Evolutionary conservation across 2,888 invertebrate species (phyloP).

Genomic region (Brenthis hecate): DNA sequence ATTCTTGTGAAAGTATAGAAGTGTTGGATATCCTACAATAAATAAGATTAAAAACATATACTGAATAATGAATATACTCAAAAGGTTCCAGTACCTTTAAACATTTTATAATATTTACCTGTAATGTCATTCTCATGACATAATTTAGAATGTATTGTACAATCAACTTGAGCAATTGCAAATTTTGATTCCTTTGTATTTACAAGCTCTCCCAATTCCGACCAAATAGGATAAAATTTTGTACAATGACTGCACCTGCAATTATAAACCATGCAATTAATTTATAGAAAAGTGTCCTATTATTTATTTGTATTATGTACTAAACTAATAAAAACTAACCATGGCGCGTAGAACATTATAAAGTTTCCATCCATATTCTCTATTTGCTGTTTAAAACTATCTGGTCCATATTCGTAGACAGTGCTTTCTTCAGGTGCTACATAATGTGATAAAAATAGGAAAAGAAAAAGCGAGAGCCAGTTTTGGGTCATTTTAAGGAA

Average conservation of each 20-base stretch:
- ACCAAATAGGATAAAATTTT: constrained; percentile 88
- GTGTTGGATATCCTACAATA: constrained; percentile 83
- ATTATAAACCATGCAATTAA: too few species aligned
- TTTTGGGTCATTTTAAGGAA: constrained; percentile 43
- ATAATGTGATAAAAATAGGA: constrained; percentile 80
- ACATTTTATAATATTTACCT: constrained; percentile 57
- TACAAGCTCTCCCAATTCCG: constrained; percentile 86
- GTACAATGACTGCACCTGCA: constrained; percentile 94
- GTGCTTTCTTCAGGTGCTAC: constrained; percentile 85
- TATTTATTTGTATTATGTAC: too few species aligned
- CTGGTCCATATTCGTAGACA: constrained; percentile 81
- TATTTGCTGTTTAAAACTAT: constrained; percentile 84
- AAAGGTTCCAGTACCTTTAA: neutral
- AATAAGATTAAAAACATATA: constrained; percentile 1
- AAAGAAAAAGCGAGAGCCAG: constrained; percentile 44
- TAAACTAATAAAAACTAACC: constrained; percentile 67
- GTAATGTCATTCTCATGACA: constrained; percentile 90
- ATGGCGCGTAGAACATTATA: constrained; percentile 90
- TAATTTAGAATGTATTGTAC: constrained; percentile 85
- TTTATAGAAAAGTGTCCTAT: too few species aligned
- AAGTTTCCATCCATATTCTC: constrained; percentile 86
- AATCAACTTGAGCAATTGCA: constrained; percentile 90
- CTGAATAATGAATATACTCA: neutral
- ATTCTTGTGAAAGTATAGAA: constrained; percentile 89
- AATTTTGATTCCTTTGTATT: constrained; percentile 85